Evolutionary conservation across 2,113 vertebrate genomes (phyloP), one percentile per base, ranked within the genome.

Genomic region (Archocentrus centrarchus): DNA sequence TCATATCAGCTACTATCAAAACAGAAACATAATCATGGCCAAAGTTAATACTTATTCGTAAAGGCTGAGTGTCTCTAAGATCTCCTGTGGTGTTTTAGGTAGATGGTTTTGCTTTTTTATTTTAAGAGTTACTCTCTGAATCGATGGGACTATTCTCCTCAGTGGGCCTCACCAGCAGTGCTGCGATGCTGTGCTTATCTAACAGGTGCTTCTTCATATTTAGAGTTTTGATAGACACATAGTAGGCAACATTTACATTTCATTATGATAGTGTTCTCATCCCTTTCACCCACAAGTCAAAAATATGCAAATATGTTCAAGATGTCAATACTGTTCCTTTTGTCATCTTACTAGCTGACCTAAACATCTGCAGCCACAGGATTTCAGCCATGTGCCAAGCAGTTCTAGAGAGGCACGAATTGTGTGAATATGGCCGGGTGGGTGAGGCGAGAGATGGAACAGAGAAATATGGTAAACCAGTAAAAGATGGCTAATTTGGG

Each of bases 91-190:
- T 37, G 70, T 75, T 75, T 75, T 15, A 58, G 57, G 50, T 7
- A 75, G 30, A 66, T 1, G 47, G 20, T 47, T 83, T 53, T 53
- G 20, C 32, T 60, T 76, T 50, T n/a, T 39, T 64, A n/a, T 63
- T 76, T 62, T 63, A 50, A 73, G 66, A n/a, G 76, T 47, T 76
- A 59, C 39, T 18, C 53, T 39, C 59, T 41, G 50, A 50, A 82
- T 53, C 37, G 5, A n/a, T 73, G 14, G 20, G 17, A 58, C 13
- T n/a, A 15, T 70, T 6, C 27, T 32, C 3, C 44, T 53, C 47
- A 73, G 9, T 55, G 27, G 47, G 10, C 47, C 17, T 73, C 47
- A 8, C 24, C 30, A 73, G 17, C 47, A 32, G 27, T 1, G 2
- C 13, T 73, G 47, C 17, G 4, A 53, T 32, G 68, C 17, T n/a